Evolutionary conservation across 2,888 invertebrate species (phyloP), one percentile per base, ranked within the genome.

Genomic region (Coelogynopora nodosa): DNA sequence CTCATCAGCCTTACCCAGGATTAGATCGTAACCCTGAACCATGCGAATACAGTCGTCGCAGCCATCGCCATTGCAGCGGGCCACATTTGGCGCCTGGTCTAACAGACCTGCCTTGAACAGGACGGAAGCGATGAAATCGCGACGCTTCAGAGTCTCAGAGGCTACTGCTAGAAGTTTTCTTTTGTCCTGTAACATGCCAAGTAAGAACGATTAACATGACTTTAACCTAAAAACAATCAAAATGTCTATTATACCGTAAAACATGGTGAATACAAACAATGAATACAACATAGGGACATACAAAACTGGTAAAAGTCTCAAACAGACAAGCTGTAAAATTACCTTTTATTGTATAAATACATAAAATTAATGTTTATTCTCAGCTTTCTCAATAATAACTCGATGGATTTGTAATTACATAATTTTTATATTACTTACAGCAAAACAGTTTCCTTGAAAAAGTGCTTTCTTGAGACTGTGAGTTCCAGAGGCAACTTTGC

Each of bases 161-260:
- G 67, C 85, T n/a, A 85, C 26, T 13, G 85, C 85, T 2, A 74
- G 29, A n/a, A 85, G 29, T 27, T 85, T 85, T 30, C 30, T 23
- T 29, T 67, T 5, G 23, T 85, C 85, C 85, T 85, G 30, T 26
- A 31, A 84, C n/a, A 18, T 49, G 18, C 18, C 5, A 18, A 10
- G 49, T n/a, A n/a, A n/a, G n/a, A n/a, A n/a, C n/a, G n/a, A n/a
- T n/a, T n/a, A n/a, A n/a, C n/a, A n/a, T n/a, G n/a, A n/a, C n/a
- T n/a, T n/a, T n/a, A n/a, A n/a, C n/a, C n/a, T n/a, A n/a, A n/a
- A n/a, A n/a, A n/a, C n/a, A n/a, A n/a, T n/a, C n/a, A n/a, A n/a
- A n/a, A n/a, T n/a, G n/a, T n/a, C n/a, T n/a, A n/a, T n/a, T n/a
- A n/a, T n/a, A n/a, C n/a, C n/a, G n/a, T n/a, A n/a, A n/a, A n/a